Base-by-base conservation (phyloP, 1,140 invertebrate species). In the Paramacrobiotus metropolitanus region DNA sequence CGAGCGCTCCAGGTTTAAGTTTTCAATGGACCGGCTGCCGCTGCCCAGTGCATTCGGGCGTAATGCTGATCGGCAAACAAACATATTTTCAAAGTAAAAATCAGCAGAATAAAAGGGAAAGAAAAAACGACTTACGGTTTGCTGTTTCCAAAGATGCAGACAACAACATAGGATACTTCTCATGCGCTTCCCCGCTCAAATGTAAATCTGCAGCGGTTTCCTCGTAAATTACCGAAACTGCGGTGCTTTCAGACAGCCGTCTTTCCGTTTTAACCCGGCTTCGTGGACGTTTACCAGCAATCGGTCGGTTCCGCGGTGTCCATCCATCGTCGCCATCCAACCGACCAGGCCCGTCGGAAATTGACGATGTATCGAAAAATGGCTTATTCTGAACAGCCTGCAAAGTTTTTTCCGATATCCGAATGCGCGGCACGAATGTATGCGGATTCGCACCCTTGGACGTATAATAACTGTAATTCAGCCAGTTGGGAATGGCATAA, bases 401-500 rank as follows among this genome's bases (percentile, higher is more conserved):
- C 15, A 55, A 24, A 24, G 28, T 24, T 55, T 55, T 28, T 28
- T 55, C 48, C 24, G 48, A 24, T 20, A 55, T 55, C 15, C 48
- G 48, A 24, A 55, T 55, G 24, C 48, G 48, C 48, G 48, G 48
- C 24, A 55, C 48, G 28, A 55, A 55, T 20, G 28, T 24, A 28
- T 55, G 15, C 48, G 48, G 48, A 24, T 55, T 55, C 4, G 28
- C 48, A 28, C 28, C 48, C 28, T 55, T 55, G 4, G 48, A 55
- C 24, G 48, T 55, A 24, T 55, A 55, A 28, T 55, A 34, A 1
- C 20, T 64, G 30, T 30, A 29, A 18, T 48, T 45, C 3, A 63
- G 30, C 67, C 68, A 68, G 62, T 70, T 68, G 18, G 70, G 70
- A 61, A 70, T 70, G 44, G 71, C 71, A 59, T 70, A 70, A 48